Evolutionary conservation across 2,797 vertebrate genomes (phyloP), one percentile per base, ranked within the genome.

Genomic region (Lutjanus campechanus): DNA sequence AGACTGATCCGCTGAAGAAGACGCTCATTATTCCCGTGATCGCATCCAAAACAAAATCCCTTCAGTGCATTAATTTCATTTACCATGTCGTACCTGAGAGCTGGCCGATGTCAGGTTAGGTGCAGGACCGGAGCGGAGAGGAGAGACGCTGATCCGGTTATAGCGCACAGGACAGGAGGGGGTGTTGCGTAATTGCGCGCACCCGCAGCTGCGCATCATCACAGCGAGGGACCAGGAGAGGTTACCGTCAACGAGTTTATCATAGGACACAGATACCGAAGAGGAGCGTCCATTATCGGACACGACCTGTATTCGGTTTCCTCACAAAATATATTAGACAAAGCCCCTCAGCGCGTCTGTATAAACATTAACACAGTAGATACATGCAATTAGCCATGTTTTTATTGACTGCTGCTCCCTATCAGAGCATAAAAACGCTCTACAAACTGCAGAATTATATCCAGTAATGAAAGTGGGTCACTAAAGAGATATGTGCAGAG

Each of bases 181-280:
- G 88, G 62, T 67, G 83, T 92, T 92, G 90, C 91, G 91, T 92
- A 93, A 92, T 89, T 64, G 87, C 87, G 90, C 88, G 84, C 88
- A 43, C 58, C 46, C 79, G 85, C 64, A 29, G 86, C 67, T 59
- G 79, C 59, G 46, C 86, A 79, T 86, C 88, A 85, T 90, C 85
- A 81, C 77, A 53, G 44, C 43, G 7, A 82, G 78, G 77, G 84
- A 63, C 69, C 54, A 12, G 44, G 41, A 55, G 58, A 69, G 70
- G 67, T 77, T 70, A 29, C 12, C 53, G 60, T 13, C 56, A 25
- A 41, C 44, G 69, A 44, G 44, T 80, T 69, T 36, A 58, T 59
- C 40, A 44, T 4, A 19, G 71, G 73, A 25, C 73, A 54, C 40
- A 6, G 53, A 15, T 1, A 29, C 29, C 8, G 4, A 36, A 36